phyloP scores from a whole-genome alignment of 92 coral and sea anemone species.

The Diadumene lineata region DNA sequence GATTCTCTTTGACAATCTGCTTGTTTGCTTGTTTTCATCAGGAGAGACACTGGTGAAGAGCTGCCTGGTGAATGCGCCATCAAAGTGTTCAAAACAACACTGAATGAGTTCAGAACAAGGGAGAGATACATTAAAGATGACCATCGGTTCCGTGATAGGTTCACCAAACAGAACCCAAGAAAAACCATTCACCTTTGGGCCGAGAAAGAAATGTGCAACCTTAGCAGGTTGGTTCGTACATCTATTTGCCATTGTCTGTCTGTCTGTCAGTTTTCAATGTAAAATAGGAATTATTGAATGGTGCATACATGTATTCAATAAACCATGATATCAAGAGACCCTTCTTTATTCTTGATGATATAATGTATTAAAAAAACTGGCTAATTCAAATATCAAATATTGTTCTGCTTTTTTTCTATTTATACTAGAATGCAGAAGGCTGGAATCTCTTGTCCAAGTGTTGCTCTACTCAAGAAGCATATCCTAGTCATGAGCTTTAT shows the following conservation, averaged over 20 bases:
- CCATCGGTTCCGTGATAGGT: constrained; percentile 93
- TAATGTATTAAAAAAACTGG: neutral
- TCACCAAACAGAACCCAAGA: constrained; percentile 96
- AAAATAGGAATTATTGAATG: too few species aligned
- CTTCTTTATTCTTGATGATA: too few species aligned
- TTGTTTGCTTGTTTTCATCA: neutral
- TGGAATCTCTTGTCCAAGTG: constrained; percentile 88
- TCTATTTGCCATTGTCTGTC: too few species aligned
- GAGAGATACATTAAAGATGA: constrained; percentile 98
- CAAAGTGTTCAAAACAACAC: constrained; percentile 94
- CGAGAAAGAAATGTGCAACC: constrained; percentile 98
- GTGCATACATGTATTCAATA: too few species aligned
- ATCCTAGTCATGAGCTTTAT: constrained; percentile 93
- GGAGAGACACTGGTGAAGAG: constrained; percentile 57
- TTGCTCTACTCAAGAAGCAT: constrained; percentile 86
- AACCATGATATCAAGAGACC: too few species aligned
- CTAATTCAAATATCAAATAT: neutral
- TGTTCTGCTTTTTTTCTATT: constrained; percentile 2
- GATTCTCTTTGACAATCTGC: neutral
- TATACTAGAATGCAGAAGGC: constrained; percentile 80
- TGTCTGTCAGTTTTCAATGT: too few species aligned
- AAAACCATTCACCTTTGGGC: constrained; percentile 96
- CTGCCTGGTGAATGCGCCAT: constrained; percentile 92
- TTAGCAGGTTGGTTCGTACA: constrained; percentile 71
- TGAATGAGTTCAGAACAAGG: constrained; percentile 95